Evolutionary conservation across 2,797 vertebrate genomes (phyloP).

Genomic region (Anisognathus igniventris): DNA sequence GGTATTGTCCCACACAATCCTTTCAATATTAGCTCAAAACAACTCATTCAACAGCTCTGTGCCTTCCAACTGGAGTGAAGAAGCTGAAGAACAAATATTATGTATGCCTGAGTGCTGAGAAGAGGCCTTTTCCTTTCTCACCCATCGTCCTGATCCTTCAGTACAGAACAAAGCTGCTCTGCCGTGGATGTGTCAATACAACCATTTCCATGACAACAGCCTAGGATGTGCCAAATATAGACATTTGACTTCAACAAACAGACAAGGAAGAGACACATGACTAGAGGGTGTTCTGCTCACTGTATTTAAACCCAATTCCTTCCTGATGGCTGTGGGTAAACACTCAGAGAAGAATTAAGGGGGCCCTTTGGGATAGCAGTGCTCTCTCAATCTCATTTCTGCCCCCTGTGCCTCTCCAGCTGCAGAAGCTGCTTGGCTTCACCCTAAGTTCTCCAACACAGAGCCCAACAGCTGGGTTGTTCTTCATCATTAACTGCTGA

Average conservation of each 20-base stretch:
- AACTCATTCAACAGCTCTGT: not conserved
- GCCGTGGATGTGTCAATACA: slow-evolving; percentile 57
- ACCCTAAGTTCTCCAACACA: not conserved
- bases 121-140: not conserved
- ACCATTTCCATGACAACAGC: slow-evolving; percentile 71
- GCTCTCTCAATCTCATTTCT: not conserved
- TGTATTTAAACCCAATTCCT: not conserved
- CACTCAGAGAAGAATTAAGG: not conserved
- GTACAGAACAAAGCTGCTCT: slow-evolving; percentile 31
- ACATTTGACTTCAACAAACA: slow-evolving; percentile 27
- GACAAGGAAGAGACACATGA: not conserved
- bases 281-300: not conserved
- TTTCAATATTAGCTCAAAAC: not conserved
- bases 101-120: not conserved
- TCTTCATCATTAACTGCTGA: not conserved
- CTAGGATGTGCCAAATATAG: slow-evolving; percentile 63
- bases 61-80: not conserved
- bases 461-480: not conserved
- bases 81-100: not conserved
- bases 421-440: not conserved
- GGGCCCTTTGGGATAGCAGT: not conserved
- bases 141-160: not conserved
- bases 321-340: not conserved
- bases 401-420: not conserved
- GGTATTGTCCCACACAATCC: not conserved